Conservation (phyloP, 2,888 invertebrate species). For the Anaspis maculata region DNA sequence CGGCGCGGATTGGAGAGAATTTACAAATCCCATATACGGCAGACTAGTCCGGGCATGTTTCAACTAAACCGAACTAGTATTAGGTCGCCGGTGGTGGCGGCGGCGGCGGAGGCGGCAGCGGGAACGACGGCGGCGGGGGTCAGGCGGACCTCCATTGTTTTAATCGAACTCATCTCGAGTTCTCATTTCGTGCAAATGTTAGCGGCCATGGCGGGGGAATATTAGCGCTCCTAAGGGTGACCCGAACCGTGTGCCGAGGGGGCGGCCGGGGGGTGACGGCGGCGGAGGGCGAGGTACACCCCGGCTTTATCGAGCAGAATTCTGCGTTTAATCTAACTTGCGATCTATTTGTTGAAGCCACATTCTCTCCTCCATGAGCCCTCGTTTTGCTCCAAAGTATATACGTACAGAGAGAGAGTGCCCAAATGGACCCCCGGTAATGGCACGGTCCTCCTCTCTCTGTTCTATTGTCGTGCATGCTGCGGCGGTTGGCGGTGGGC, state of each 20-base stretch:
- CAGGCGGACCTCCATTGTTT: slow-evolving; percentile 44
- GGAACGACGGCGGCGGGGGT: too few species aligned
- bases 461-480: background rate
- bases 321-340: slow-evolving; percentile 43
- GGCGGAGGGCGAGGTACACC: slow-evolving; percentile 21
- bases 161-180: slow-evolving; percentile 44
- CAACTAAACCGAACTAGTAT: too few species aligned
- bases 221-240: slow-evolving; percentile 42
- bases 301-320: slow-evolving; percentile 41
- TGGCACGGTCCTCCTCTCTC: background rate
- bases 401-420: too few species aligned
- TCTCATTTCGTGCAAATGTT: slow-evolving; percentile 44
- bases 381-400: slow-evolving; percentile 14
- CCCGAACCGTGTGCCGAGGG: slow-evolving; percentile 21
- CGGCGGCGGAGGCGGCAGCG: too few species aligned
- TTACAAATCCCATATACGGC: too few species aligned
- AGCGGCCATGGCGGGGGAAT: slow-evolving; percentile 39
- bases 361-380: slow-evolving; percentile 18
- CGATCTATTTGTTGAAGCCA: slow-evolving; percentile 42
- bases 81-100: too few species aligned
- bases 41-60: too few species aligned
- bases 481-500: background rate
- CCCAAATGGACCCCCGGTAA: background rate
- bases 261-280: slow-evolving; percentile 21
- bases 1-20: too few species aligned